Percentiles rank a stretch among this genome's conserved stretches.
These are phyloP conservation scores for Atethmia centrago DNA, from an alignment of 2,888 invertebrate genomes.

Conservation along the genomic window DNA sequence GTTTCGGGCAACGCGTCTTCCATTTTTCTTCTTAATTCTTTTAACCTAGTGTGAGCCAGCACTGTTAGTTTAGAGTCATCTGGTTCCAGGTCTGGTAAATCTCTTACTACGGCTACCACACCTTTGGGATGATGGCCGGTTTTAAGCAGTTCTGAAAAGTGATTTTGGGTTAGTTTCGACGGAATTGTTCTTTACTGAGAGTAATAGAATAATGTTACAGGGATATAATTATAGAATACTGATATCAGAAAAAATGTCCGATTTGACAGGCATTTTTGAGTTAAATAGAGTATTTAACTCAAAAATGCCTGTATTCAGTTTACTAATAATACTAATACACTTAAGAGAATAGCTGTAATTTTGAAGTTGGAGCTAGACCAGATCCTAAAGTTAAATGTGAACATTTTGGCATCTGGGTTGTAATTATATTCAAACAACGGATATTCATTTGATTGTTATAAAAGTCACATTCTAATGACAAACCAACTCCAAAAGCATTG, in stretches of 20 bases:
- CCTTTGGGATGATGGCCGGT: constrained; percentile 85
- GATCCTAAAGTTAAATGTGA: not conserved
- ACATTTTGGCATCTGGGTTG: not conserved
- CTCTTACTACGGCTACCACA: constrained; percentile 85
- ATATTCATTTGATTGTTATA: not conserved
- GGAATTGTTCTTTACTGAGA: not conserved
- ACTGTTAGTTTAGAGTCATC: constrained; percentile 82
- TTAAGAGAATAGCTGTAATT: not conserved
- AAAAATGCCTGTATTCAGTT: not conserved
- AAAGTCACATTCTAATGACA: not conserved
- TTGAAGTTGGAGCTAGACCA: not conserved
- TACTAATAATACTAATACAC: too few species aligned
- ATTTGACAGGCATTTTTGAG: too few species aligned
- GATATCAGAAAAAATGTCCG: too few species aligned
- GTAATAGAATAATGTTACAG: not conserved
- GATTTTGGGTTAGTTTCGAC: not conserved
- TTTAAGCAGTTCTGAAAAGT: constrained; percentile 81
- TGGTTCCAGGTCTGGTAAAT: constrained; percentile 80
- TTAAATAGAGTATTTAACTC: too few species aligned
- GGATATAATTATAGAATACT: too few species aligned
- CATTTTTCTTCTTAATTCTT: constrained; percentile 82
- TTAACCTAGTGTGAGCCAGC: constrained; percentile 82
- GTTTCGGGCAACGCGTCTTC: constrained; percentile 85
- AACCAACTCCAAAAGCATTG: not conserved
- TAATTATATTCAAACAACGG: not conserved